Conservation (phyloP, 2,797 vertebrate species). For the Gymnothorax javanicus region DNA sequence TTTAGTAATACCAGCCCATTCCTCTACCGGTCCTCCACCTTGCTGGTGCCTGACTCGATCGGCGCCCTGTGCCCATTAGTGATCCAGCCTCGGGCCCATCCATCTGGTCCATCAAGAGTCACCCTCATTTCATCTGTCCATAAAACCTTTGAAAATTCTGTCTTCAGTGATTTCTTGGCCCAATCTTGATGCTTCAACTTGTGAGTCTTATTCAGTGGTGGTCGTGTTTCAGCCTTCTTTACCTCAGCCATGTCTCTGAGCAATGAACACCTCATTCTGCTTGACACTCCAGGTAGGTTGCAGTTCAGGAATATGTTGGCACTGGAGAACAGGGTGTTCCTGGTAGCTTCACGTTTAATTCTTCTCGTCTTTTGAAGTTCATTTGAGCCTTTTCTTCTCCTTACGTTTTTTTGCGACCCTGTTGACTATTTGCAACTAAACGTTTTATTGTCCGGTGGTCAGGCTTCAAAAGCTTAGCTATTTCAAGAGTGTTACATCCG, state of each 20-base stretch:
- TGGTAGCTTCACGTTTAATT: conserved; percentile 23
- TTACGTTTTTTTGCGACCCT: not conserved
- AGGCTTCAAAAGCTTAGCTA: conserved; percentile 1
- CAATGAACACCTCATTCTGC: too few relatives aligned
- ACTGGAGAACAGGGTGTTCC: conserved; percentile 20
- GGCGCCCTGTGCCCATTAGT: too few relatives aligned
- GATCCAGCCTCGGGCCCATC: too few relatives aligned
- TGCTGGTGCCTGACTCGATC: too few relatives aligned
- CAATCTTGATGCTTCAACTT: conserved; percentile 10
- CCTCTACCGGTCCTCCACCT: too few relatives aligned
- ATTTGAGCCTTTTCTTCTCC: not conserved
- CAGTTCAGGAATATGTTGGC: conserved; percentile 17
- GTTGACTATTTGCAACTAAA: not conserved
- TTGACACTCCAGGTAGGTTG: not conserved
- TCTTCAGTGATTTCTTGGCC: conserved; percentile 24
- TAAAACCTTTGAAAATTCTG: conserved; percentile 27
- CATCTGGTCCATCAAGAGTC: too few relatives aligned
- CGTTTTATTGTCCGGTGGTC: conserved; percentile 11
- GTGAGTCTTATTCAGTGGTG: conserved; percentile 5
- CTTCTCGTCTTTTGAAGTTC: conserved; percentile 3
- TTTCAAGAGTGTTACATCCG: conserved; percentile 12
- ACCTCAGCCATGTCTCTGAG: too few relatives aligned
- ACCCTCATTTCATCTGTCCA: not conserved
- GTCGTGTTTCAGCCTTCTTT: too few relatives aligned
- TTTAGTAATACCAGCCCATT: not conserved